These are phyloP conservation scores for Anguilla japonica DNA, from an alignment of 2,113 vertebrate species.

Conservation along the genomic window DNA sequence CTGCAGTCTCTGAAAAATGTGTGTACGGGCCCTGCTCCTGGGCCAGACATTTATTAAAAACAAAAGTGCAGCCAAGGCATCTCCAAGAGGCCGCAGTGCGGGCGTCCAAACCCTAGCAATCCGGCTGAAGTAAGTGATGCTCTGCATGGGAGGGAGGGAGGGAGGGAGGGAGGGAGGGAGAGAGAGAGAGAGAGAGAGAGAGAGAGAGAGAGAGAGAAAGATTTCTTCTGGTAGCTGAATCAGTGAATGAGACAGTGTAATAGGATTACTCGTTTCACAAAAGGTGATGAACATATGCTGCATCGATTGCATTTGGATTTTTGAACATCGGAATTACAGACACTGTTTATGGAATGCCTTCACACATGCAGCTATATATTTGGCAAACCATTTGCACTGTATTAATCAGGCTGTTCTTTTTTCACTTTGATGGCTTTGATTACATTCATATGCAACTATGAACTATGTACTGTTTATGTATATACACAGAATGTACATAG, in stretches of 20 bases:
- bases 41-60: slow-evolving; percentile 28
- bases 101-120: slow-evolving; percentile 7
- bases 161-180: background rate
- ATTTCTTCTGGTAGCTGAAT: slow-evolving; percentile 16
- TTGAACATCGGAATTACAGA: slow-evolving; percentile 21
- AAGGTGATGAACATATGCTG: slow-evolving; percentile 33
- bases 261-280: slow-evolving; percentile 44
- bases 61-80: slow-evolving; percentile 24
- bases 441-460: background rate
- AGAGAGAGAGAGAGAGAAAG: background rate
- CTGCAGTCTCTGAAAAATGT: slow-evolving; percentile 26
- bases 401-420: background rate
- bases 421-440: slow-evolving; percentile 22
- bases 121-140: background rate
- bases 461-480: background rate
- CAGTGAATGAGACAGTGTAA: slow-evolving; percentile 30
- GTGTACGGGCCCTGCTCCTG: slow-evolving; percentile 15
- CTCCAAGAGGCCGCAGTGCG: slow-evolving; percentile 9
- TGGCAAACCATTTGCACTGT: background rate
- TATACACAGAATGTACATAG: too few species aligned
- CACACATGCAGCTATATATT: background rate
- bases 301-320: slow-evolving; percentile 20
- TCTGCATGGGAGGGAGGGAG: background rate
- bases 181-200: background rate
- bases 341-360: slow-evolving; percentile 22